phyloP scores from a whole-genome alignment of 2,888 invertebrate species.

The Teleogryllus oceanicus region DNA sequence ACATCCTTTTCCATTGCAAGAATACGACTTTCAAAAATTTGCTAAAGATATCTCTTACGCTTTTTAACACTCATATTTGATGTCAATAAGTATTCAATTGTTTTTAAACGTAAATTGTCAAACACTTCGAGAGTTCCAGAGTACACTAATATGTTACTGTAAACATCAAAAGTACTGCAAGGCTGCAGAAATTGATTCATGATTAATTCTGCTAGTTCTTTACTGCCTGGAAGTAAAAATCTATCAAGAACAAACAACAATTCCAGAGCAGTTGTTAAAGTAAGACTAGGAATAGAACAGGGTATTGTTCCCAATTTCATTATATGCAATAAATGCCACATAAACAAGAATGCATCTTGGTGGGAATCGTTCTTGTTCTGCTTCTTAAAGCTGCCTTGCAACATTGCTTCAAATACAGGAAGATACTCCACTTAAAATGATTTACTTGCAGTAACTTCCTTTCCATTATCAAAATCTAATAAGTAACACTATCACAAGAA shows the following conservation, averaged over 20 bases:
- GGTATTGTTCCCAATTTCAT: conserved; percentile 23
- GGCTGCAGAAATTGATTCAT: conserved; percentile 44
- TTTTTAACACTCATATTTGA: neutral
- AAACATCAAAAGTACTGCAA: conserved; percentile 55
- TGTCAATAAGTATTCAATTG: conserved; percentile 20
- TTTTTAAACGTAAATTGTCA: neutral
- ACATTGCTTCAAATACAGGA: conserved; percentile 68
- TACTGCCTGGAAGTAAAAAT: conserved; percentile 30
- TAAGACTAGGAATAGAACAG: neutral
- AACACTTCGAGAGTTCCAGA: conserved; percentile 41
- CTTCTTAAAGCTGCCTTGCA: conserved; percentile 73
- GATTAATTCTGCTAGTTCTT: conserved; percentile 21
- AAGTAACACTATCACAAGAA: conserved; percentile 24
- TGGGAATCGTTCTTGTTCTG: conserved; percentile 52
- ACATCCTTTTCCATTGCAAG: neutral
- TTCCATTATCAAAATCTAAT: conserved; percentile 44
- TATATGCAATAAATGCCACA: conserved; percentile 25
- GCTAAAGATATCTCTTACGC: neutral
- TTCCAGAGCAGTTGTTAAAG: conserved; percentile 28
- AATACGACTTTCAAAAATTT: neutral
- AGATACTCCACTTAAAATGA: conserved; percentile 59
- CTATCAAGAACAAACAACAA: conserved; percentile 29
- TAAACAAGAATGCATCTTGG: conserved; percentile 31
- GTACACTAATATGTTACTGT: conserved; percentile 60
- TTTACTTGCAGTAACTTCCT: conserved; percentile 59